These are phyloP conservation scores for Pimpla rufipes DNA, from an alignment of 2,888 invertebrate species.

Conservation along the genomic window DNA sequence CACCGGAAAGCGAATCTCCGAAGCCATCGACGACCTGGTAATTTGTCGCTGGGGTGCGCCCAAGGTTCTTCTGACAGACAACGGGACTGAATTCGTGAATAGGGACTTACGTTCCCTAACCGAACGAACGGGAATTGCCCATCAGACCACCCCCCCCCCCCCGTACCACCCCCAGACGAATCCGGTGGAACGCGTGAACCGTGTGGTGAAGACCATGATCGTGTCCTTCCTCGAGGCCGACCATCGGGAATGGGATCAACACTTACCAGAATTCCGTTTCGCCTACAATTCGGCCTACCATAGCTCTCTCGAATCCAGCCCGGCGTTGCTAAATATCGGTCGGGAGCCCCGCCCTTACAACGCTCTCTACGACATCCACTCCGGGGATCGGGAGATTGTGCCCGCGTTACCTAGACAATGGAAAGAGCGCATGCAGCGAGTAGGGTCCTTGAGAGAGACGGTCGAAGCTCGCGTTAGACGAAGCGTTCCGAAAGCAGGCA, in stretches of 20 bases:
- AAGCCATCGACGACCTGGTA: slow-evolving; percentile 24
- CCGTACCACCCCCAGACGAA: background rate
- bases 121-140: background rate
- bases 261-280: too few relatives aligned
- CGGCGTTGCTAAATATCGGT: background rate
- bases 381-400: background rate
- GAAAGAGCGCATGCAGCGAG: slow-evolving; percentile 9
- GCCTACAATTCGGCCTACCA: too few relatives aligned
- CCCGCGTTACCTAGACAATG: background rate
- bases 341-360: background rate
- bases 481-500: slow-evolving; percentile 2
- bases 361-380: background rate
- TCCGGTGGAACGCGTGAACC: background rate
- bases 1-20: too few relatives aligned
- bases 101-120: background rate
- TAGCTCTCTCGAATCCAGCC: background rate
- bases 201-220: background rate
- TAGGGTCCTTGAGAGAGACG: background rate
- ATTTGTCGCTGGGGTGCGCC: slow-evolving; percentile 43
- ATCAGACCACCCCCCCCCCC: too few relatives aligned
- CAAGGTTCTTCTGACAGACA: slow-evolving; percentile 38
- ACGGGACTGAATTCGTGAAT: slow-evolving; percentile 57
- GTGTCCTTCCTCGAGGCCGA: too few relatives aligned
- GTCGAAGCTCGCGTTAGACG: background rate
- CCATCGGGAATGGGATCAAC: too few relatives aligned